Base-by-base conservation (phyloP, 1,140 invertebrate species). In the Bombyx mandarina region DNA sequence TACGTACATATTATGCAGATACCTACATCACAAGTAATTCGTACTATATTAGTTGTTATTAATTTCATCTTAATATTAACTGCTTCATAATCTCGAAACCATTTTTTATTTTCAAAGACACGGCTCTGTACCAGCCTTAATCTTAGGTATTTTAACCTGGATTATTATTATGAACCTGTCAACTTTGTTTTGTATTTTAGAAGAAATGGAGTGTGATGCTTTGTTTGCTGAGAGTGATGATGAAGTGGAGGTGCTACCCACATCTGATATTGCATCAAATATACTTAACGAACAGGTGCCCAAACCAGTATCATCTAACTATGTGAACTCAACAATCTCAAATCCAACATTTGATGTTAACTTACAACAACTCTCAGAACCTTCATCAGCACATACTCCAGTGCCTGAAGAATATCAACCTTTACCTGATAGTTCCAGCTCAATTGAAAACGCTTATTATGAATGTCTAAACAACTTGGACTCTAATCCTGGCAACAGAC, bases 151-250 rank as follows among this genome's bases (percentile, higher is more conserved):
- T 35, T 35, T 35, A 2, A 35, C 26, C 26, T 35, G 4, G 26
- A 35, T 35, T 35, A 5, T 35, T 35, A 35, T 35, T 18, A 18
- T 18, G 12, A 18, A 18, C 12, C 12, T 18, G 12, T 18, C 12
- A 18, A 18, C 12, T 35, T 35, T 35, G 26, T 35, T 35, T 35
- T 49, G 48, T 66, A 51, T 76, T 79, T 61, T 76, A 88, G 86
- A 84, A 59, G 82, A 88, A 63, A 89, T 88, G 85, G 88, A 89
- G 56, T 89, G 86, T 70, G 86, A 88, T 43, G 78, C 80, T 44
- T 62, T 89, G 43, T 89, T 89, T 77, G 88, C 86, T 45, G 85
- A 82, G 56, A 89, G 86, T 66, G 88, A 89, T 66, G 88, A 89
- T 64, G 88, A 89, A 55, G 74, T 89, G 50, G 80, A 87, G 67